These are phyloP conservation scores for Idaea aversata DNA, from an alignment of 2,888 invertebrate species.

Conservation along the genomic window DNA sequence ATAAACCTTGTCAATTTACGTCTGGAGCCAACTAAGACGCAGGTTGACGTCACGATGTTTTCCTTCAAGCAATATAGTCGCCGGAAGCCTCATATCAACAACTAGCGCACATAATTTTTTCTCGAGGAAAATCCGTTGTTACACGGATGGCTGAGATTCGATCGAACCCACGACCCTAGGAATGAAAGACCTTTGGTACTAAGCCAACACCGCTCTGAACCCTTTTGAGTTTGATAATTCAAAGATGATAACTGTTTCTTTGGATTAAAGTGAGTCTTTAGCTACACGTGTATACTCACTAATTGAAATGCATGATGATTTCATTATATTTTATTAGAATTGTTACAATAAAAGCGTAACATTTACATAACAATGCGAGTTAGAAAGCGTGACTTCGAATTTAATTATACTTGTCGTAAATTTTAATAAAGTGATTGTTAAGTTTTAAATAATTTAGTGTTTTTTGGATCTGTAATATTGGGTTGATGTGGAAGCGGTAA, in stretches of 20 bases:
- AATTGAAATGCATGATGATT: slow-evolving; percentile 46
- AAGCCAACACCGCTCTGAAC: too few species aligned
- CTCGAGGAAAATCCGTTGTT: too few species aligned
- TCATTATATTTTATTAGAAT: slow-evolving; percentile 45
- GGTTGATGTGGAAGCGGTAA: neutral
- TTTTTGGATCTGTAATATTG: neutral
- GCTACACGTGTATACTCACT: slow-evolving; percentile 17
- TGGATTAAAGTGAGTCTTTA: neutral
- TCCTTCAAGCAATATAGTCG: too few species aligned
- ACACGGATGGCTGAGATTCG: too few species aligned
- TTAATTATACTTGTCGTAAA: slow-evolving; percentile 29
- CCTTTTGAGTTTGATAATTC: neutral
- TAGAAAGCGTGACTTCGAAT: slow-evolving; percentile 64
- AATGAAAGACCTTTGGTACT: too few species aligned
- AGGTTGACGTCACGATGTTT: too few species aligned
- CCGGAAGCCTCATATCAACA: too few species aligned
- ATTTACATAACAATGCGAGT: slow-evolving; percentile 49
- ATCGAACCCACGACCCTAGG: too few species aligned
- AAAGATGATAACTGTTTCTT: slow-evolving; percentile 4
- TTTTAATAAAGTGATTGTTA: slow-evolving; percentile 4
- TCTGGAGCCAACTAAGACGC: too few species aligned
- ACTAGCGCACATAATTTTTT: too few species aligned
- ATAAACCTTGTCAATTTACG: too few species aligned
- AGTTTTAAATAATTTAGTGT: neutral
- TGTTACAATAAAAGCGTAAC: slow-evolving; percentile 43